These are phyloP conservation scores for Standfussiana lucernea DNA, from an alignment of 2,888 invertebrate species.

Conservation along the genomic window DNA sequence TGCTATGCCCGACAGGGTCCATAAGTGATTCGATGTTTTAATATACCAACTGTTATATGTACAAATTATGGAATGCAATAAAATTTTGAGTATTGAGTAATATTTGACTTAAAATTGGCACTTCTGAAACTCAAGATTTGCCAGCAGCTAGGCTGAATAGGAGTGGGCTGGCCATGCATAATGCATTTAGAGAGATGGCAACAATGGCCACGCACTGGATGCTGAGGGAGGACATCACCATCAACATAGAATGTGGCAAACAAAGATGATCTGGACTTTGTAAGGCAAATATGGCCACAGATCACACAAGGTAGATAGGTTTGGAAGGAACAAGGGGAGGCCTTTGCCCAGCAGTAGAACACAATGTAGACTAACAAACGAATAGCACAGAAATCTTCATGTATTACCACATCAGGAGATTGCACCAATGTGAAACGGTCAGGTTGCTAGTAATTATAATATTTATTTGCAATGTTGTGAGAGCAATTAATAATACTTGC, in stretches of 20 bases:
- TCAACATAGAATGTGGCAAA: neutral
- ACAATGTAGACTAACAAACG: neutral
- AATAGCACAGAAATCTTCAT: neutral
- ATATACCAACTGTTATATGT: too few relatives aligned
- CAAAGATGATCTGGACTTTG: neutral
- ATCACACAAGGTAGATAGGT: neutral
- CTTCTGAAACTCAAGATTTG: neutral
- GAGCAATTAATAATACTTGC: neutral
- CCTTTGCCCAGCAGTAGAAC: neutral
- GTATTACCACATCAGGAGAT: neutral
- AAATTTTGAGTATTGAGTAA: too few relatives aligned
- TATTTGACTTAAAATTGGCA: neutral
- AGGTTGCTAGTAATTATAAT: neutral
- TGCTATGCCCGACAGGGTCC: too few relatives aligned
- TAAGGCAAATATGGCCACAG: neutral
- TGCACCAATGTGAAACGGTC: neutral
- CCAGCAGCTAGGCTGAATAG: neutral
- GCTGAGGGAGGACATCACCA: neutral
- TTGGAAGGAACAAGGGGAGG: neutral
- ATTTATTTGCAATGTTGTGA: neutral
- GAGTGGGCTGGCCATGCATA: neutral
- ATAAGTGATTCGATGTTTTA: too few relatives aligned
- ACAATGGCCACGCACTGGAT: neutral
- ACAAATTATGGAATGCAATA: too few relatives aligned
- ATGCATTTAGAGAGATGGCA: neutral